phyloP scores from a whole-genome alignment of 2,113 vertebrate species.

The Scartelaos histophorus region DNA sequence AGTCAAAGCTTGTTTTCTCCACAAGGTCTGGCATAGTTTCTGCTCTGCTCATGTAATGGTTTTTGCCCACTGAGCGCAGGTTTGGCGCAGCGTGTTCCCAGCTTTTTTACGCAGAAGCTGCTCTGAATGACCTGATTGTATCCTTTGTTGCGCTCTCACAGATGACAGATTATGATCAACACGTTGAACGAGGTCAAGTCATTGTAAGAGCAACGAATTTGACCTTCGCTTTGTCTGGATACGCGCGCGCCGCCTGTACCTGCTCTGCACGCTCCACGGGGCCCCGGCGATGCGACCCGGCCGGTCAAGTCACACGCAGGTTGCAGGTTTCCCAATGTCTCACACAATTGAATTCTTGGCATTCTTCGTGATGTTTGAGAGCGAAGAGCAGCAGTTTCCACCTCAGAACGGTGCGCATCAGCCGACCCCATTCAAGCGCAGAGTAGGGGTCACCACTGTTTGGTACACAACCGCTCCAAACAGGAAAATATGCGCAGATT shows the following conservation, averaged over 20 bases:
- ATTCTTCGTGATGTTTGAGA: constrained; percentile 80
- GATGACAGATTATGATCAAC: constrained; percentile 71
- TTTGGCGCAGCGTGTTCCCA: constrained; percentile 32
- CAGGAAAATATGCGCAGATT: constrained; percentile 93
- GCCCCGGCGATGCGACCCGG: constrained; percentile 60
- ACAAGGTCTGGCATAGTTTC: neutral
- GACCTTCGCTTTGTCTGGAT: constrained; percentile 35
- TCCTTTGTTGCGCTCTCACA: constrained; percentile 60
- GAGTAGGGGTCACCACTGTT: constrained; percentile 85
- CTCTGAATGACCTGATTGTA: constrained; percentile 64
- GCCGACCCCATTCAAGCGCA: constrained; percentile 81
- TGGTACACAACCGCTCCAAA: constrained; percentile 87
- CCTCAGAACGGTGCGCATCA: constrained; percentile 74
- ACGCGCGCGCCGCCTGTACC: constrained; percentile 33
- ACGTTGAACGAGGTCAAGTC: constrained; percentile 67
- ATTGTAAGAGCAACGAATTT: constrained; percentile 50
- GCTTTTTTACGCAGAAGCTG: constrained; percentile 49
- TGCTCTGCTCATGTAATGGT: constrained; percentile 7
- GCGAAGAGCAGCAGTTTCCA: constrained; percentile 81
- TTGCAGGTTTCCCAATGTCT: constrained; percentile 68
- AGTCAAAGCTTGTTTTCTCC: no score
- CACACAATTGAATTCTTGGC: constrained; percentile 80
- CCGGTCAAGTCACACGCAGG: constrained; percentile 72
- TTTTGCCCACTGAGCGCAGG: constrained; percentile 42
- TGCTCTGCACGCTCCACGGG: constrained; percentile 49